Evolutionary conservation across 2,113 vertebrate species (phyloP).

Genomic region (Sterna hirundo): DNA sequence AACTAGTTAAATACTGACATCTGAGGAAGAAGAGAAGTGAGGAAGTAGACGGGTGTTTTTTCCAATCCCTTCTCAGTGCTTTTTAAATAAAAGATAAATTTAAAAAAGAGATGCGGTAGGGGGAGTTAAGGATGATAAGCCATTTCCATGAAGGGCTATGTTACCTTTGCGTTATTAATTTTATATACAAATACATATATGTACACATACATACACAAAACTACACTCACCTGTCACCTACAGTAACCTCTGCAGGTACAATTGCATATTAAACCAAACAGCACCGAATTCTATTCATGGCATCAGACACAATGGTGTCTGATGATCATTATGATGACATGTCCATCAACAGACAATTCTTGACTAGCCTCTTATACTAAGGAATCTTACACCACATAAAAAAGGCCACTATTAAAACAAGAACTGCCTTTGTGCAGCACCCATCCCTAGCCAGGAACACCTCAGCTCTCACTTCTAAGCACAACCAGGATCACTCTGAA

Average conservation of each 20-base stretch:
- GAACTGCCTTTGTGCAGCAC: background rate
- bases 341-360: background rate
- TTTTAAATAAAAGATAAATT: background rate
- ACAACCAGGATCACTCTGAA: background rate
- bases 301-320: background rate
- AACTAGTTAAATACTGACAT: background rate
- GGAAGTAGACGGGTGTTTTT: background rate
- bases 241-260: background rate
- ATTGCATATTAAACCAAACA: background rate
- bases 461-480: background rate
- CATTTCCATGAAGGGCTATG: background rate
- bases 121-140: background rate
- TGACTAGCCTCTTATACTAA: background rate
- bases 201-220: background rate
- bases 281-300: background rate
- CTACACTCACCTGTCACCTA: background rate
- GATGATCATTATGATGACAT: background rate
- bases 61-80: background rate
- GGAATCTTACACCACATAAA: background rate
- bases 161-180: background rate
- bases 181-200: background rate
- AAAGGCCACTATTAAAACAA: background rate
- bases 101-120: background rate
- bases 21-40: background rate
- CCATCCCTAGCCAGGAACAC: background rate